Evolutionary conservation across 2,888 invertebrate genomes (phyloP).

Genomic region (Torymus auratus): DNA sequence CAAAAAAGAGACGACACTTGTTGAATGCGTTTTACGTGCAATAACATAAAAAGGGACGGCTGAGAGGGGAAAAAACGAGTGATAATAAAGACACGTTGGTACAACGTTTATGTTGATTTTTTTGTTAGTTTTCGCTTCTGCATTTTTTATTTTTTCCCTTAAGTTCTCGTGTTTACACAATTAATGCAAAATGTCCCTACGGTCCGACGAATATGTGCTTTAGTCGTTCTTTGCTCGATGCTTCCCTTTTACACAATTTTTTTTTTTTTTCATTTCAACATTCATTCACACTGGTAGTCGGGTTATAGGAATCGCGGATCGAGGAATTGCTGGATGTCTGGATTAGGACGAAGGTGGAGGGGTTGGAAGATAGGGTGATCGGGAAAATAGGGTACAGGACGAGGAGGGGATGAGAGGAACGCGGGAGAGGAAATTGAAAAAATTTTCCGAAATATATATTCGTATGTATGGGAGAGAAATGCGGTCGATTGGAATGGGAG

Average conservation of each 20-base stretch:
- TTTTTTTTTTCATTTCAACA: slow-evolving; percentile 64
- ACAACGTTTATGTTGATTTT: slow-evolving; percentile 59
- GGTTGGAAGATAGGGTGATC: not conserved
- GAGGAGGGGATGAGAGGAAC: slow-evolving; percentile 49
- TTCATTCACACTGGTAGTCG: slow-evolving; percentile 75
- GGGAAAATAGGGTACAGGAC: slow-evolving; percentile 40
- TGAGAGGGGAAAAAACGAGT: not conserved
- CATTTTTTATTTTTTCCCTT: slow-evolving; percentile 69
- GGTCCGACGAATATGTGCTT: slow-evolving; percentile 75
- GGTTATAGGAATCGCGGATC: slow-evolving; percentile 56
- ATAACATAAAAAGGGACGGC: not conserved
- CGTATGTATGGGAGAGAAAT: slow-evolving; percentile 55
- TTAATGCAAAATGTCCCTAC: slow-evolving; percentile 76
- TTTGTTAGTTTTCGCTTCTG: slow-evolving; percentile 70
- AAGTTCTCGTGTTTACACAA: slow-evolving; percentile 73
- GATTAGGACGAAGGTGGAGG: slow-evolving; percentile 29
- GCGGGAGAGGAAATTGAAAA: slow-evolving; percentile 31
- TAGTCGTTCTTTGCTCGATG: slow-evolving; percentile 72
- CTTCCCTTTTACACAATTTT: slow-evolving; percentile 67
- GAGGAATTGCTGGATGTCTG: slow-evolving; percentile 36
- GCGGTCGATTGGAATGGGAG: slow-evolving; percentile 60
- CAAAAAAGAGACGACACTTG: slow-evolving; percentile 40
- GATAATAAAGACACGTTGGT: slow-evolving; percentile 43
- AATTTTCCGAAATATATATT: slow-evolving; percentile 57
- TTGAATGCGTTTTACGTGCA: too few relatives aligned